Base-by-base conservation (phyloP, 2,888 invertebrate genomes). In the Drosophila tanythrix region DNA sequence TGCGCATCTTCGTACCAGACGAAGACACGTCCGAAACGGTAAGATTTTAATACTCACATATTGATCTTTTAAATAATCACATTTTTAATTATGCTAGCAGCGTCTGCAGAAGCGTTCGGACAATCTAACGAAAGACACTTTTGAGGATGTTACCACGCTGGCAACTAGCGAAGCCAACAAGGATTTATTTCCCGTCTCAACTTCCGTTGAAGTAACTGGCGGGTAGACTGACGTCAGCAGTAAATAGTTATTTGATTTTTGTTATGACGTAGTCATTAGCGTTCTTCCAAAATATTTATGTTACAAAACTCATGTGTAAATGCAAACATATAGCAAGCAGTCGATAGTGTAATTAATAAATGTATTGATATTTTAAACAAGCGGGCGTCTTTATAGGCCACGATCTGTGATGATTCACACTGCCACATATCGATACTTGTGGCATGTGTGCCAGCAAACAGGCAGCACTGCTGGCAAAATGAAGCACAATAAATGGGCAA, bases 1-100 rank as follows among this genome's bases (percentile, higher is more conserved):
- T 94, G 56, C 92, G 94, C 72, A 94, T 94, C 71, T 93, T 94
- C 82, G 94, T 94, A 18, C 94, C 94, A 1, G 94, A 94, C 51
- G 93, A 93, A 21, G 93, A 93, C 35, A 65, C 74, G 6, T 43
- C 76, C 4, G 88, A 89, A 67, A 74, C 87, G 78, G 92, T 92
- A 76, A 78, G 70, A 25, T 15, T 27, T 2, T 8, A 2, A 3
- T 5, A 13, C 10, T 21, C 46, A 25, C 25, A 15, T 46, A 46
- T 46, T 25, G 25, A 25, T 8, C 3, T 3, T 8, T 46, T 25
- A 46, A 25, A 21, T 46, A 46, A 62, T 43, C 4, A 11, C 25
- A 6, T 18, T 59, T 43, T 48, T 13, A 7, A 10, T 36, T 8
- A 33, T 58, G 70, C 0, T 83, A 93, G 82, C 74, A 82, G 50